These are phyloP conservation scores for Brenthis daphne DNA, from an alignment of 2,888 invertebrate species.

Conservation along the genomic window DNA sequence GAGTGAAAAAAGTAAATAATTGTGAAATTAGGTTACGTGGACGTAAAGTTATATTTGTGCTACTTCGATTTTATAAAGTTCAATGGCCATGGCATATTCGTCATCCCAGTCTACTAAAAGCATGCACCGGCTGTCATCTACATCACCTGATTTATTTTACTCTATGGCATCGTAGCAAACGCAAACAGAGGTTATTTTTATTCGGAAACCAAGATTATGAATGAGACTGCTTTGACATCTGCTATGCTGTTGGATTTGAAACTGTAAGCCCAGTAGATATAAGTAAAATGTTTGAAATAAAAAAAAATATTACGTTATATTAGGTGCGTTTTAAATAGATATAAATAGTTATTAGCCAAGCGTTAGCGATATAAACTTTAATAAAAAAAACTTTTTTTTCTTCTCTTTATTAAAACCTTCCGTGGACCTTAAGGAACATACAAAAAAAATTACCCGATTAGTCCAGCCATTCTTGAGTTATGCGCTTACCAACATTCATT, in stretches of 20 bases:
- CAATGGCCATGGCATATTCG: slow-evolving; percentile 53
- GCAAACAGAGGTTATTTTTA: slow-evolving; percentile 63
- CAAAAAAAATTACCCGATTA: too few species aligned
- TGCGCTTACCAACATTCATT: too few species aligned
- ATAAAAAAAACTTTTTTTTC: too few species aligned
- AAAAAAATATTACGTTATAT: too few species aligned
- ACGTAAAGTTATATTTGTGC: not conserved
- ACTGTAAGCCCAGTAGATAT: too few species aligned
- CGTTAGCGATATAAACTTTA: too few species aligned
- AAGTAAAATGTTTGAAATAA: too few species aligned
- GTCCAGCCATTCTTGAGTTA: too few species aligned
- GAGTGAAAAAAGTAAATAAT: slow-evolving; percentile 13
- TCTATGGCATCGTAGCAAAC: slow-evolving; percentile 56
- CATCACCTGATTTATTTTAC: slow-evolving; percentile 74
- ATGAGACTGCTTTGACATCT: slow-evolving; percentile 58
- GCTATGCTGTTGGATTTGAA: slow-evolving; percentile 26
- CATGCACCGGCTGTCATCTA: slow-evolving; percentile 44
- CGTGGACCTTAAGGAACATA: too few species aligned
- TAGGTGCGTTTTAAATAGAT: too few species aligned
- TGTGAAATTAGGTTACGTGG: slow-evolving; percentile 11
- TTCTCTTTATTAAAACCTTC: too few species aligned
- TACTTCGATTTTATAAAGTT: slow-evolving; percentile 39
- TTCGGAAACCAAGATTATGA: slow-evolving; percentile 63
- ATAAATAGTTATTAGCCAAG: too few species aligned
- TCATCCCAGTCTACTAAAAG: slow-evolving; percentile 61